Base-by-base conservation (phyloP, 2,797 vertebrate species). In the Hyperoplus immaculatus region DNA sequence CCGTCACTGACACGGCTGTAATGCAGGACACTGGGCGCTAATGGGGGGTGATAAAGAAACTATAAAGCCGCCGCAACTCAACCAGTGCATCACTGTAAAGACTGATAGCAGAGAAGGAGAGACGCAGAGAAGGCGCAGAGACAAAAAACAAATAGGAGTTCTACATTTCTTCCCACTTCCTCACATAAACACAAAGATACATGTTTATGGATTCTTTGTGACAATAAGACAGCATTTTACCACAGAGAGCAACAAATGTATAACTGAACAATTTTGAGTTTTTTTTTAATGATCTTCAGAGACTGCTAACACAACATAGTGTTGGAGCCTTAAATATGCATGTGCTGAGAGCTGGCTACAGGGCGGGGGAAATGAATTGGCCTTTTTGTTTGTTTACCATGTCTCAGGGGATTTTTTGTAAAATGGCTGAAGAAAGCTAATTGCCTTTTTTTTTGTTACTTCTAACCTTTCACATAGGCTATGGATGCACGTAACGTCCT, bases 31-130 rank as follows among this genome's bases (percentile, higher is more conserved):
- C 73, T 82, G 78, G 29, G 73, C 77, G 75, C 93, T 95, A 95
- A 95, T 95, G 90, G 92, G 80, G 79, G 76, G 92, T 83, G 85
- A 95, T 95, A 94, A 95, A 95, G 90, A 85, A 91, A 91, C 93
- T 87, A 87, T 92, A 93, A 94, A 95, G 86, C 74, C 73, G 16
- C 81, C 58, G 80, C 80, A 82, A 78, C 84, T 79, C 62, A 47
- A 29, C 76, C 67, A 75, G 86, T 65, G 83, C 75, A 88, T 90
- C 89, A 73, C 83, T 69, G 64, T 69, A 73, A 84, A 82, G 75
- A 76, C 71, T 54, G 78, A 82, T 60, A 58, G 75, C 54, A 42
- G 76, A 49, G 57, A 84, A 72, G 46, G 46, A 53, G 41, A 69
- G 56, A 29, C 29, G 29, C 29, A 3, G 29, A 39, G 8, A 39